phyloP scores from a whole-genome alignment of 2,113 vertebrate species.

The Promerops cafer region DNA sequence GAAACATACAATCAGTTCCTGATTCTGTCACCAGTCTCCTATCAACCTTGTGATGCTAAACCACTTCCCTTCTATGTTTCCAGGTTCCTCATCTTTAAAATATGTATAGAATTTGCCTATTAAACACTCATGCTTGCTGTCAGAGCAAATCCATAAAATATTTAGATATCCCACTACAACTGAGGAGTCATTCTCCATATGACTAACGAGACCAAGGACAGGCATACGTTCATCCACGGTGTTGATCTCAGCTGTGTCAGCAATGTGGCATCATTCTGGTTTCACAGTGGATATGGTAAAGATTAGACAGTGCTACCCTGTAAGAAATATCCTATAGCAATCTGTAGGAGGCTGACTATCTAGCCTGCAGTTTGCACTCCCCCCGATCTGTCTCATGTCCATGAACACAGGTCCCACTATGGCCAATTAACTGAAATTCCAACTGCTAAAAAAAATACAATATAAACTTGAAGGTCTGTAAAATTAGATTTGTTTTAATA shows the following conservation, averaged over 20 bases:
- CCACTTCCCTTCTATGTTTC: background rate
- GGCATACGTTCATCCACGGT: background rate
- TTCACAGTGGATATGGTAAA: background rate
- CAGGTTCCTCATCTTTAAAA: background rate
- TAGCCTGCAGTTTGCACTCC: background rate
- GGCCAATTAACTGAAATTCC: background rate
- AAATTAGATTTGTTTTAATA: background rate
- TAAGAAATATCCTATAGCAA: background rate
- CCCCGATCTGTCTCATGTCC: accelerated
- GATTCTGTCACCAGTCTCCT: background rate
- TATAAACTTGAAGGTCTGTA: background rate
- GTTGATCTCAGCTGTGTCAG: background rate
- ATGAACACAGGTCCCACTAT: background rate
- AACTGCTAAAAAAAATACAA: background rate
- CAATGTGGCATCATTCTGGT: background rate
- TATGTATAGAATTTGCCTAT: background rate
- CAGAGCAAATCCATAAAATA: background rate
- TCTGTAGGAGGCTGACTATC: background rate
- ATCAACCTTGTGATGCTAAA: background rate
- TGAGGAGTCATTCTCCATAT: background rate
- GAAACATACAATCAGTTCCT: background rate
- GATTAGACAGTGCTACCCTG: background rate
- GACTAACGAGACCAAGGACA: background rate
- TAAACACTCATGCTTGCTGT: background rate
- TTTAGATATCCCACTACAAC: background rate